Evolutionary conservation across 1,140 invertebrate genomes (phyloP).

Genomic region (Venturia canescens): DNA sequence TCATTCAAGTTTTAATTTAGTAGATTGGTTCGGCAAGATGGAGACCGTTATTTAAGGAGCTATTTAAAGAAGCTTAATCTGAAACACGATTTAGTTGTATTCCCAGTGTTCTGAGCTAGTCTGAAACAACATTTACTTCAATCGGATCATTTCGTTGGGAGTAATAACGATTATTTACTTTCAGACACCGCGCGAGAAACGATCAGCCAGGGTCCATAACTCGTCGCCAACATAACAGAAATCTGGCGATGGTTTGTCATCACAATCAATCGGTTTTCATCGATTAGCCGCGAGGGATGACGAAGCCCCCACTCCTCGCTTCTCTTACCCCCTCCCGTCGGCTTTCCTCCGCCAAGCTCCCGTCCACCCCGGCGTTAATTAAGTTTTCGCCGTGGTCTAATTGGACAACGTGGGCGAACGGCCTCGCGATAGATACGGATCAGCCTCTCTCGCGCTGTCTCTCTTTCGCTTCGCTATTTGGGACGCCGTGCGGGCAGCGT

Average conservation of each 20-base stretch:
- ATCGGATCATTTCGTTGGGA: too few relatives aligned
- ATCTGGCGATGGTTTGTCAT: constrained; percentile 46
- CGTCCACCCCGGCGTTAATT: constrained; percentile 64
- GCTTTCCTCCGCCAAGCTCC: background rate
- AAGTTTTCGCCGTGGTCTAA: constrained; percentile 72
- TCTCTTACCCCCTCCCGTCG: background rate
- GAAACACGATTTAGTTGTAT: too few relatives aligned
- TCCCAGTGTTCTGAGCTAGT: too few relatives aligned
- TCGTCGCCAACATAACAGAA: background rate
- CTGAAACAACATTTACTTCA: too few relatives aligned
- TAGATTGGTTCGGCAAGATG: too few relatives aligned
- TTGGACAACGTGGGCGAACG: constrained; percentile 67
- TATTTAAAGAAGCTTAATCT: too few relatives aligned
- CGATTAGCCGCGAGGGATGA: constrained; percentile 42
- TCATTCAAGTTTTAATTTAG: too few relatives aligned
- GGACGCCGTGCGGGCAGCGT: constrained; percentile 58
- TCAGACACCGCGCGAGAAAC: background rate
- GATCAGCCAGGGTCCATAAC: background rate
- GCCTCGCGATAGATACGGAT: constrained; percentile 36
- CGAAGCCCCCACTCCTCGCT: background rate
- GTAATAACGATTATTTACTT: background rate
- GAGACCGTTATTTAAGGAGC: too few relatives aligned
- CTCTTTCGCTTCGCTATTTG: constrained; percentile 21
- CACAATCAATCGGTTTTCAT: constrained; percentile 56
- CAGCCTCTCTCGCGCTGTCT: background rate